Base-by-base conservation (phyloP, 92 coral and sea anemone genomes). In the Galaxea fascicularis region DNA sequence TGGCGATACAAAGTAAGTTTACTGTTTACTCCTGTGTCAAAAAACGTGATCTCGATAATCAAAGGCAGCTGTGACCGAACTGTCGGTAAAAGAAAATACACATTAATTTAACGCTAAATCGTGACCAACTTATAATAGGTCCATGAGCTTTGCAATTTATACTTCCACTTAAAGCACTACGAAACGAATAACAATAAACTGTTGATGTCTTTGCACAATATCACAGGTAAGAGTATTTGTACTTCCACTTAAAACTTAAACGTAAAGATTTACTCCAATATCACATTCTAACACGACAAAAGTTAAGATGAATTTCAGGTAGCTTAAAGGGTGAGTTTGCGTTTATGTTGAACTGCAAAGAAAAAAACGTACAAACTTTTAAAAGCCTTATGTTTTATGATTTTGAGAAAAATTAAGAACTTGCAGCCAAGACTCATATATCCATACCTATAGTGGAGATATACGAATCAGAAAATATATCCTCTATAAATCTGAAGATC, bases 391-490 rank as follows among this genome's bases (percentile, higher is more conserved):
- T n/a, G n/a, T n/a, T n/a, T n/a, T n/a, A n/a, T n/a, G n/a, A n/a
- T n/a, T n/a, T n/a, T n/a, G n/a, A n/a, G n/a, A n/a, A n/a, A n/a
- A n/a, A n/a, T n/a, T n/a, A n/a, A n/a, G n/a, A n/a, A n/a, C n/a
- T n/a, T n/a, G n/a, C n/a, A n/a, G n/a, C n/a, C n/a, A n/a, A n/a
- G n/a, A n/a, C 59, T 70, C 20, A 66, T 10, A 21, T 12, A 16
- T 62, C 41, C 99, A 82, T 69, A 97, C 99, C 99, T 12, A 97
- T 97, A 1, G 99, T 97, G n/a, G 98, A 94, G 12, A 97, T 95
- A 47, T 97, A 97, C 66, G 97, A 92, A 66, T 97, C 99, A 3
- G 99, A 94, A 62, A 94, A 97, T 44, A 97, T 80, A 67, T 93
- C 96, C 74, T 97, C 99, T 0, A 98, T 93, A 62, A 94, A 97